Conservation (phyloP, 2,888 invertebrate genomes). For the Aethes cnicana region DNA sequence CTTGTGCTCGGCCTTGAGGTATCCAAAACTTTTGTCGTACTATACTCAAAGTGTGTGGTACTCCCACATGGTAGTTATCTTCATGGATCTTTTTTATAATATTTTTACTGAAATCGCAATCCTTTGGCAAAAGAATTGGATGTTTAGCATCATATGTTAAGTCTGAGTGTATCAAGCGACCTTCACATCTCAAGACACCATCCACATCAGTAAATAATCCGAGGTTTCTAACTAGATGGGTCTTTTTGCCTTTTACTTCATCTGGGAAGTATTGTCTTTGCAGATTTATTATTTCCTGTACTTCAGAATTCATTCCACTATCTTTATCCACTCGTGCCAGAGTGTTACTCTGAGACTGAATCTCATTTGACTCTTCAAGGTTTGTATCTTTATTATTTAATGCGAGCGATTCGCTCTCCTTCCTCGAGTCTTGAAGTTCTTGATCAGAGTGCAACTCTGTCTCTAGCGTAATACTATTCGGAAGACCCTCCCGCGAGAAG, state of each 20-base stretch:
- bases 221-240: neutral
- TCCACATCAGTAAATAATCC: slow-evolving; percentile 12
- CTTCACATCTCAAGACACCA: slow-evolving; percentile 15
- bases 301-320: neutral
- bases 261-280: slow-evolving; percentile 11
- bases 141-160: too few species aligned
- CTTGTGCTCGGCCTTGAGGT: slow-evolving; percentile 13
- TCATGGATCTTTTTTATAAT: slow-evolving; percentile 8
- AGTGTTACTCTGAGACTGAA: too few species aligned
- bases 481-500: too few species aligned
- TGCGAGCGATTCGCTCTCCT: too few species aligned
- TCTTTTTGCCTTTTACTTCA: slow-evolving; percentile 2
- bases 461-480: too few species aligned
- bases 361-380: too few species aligned
- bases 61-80: slow-evolving; percentile 17
- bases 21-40: slow-evolving; percentile 17
- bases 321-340: neutral
- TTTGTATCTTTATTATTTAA: too few species aligned
- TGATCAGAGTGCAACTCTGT: too few species aligned
- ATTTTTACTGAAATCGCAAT: neutral
- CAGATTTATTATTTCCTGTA: neutral
- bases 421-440: too few species aligned
- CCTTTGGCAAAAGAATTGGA: slow-evolving; percentile 12
- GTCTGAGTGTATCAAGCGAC: slow-evolving; percentile 3
- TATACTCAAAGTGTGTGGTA: slow-evolving; percentile 10